Base-by-base conservation (phyloP, 2,113 vertebrate species). In the Chinchilla lanigera region DNA sequence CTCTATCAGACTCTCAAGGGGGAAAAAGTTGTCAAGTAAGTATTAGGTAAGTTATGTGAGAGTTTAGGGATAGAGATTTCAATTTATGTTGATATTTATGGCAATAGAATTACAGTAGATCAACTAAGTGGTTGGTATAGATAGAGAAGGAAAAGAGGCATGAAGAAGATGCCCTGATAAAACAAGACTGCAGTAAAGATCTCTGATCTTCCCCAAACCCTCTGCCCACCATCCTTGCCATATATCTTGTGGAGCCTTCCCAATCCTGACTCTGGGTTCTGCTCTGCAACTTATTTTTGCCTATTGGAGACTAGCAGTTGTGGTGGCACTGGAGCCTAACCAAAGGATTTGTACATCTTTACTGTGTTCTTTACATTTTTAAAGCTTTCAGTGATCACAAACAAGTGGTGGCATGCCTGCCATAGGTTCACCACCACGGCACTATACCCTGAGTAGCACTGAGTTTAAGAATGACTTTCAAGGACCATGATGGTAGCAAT, bases 71-170 rank as follows among this genome's bases (percentile, higher is more conserved):
- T 91, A 17, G 38, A 94, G 19, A 93, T 85, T 60, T 89, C 52
- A 65, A 90, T 86, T 54, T 84, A 10, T 58, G 73, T 67, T 81
- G 69, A 65, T 73, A 84, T 58, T 94, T 96, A 47, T 93, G 88
- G 28, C 90, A 65, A 86, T 22, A 38, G 22, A 61, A 84, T 17
- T 88, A 67, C 5, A 86, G 69, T 6, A 16, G 20, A 54, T 73
- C 54, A 80, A 35, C 38, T 28, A 87, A 47, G 19, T 71, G 44
- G 28, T 83, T 41, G 44, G 33, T 50, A 54, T 7, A 90, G 52
- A 60, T 35, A 71, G 89, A 87, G 24, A 86, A 77, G n/a, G 81
- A 91, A 61, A 47, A 73, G 2, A 47, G 0, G 26, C 3, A n/a
- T 22, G 22, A 92, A 86, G 52, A 71, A 61, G 63, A 52, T 50